Conservation (phyloP, 2,113 vertebrate genomes). For the Anas platyrhynchos region DNA sequence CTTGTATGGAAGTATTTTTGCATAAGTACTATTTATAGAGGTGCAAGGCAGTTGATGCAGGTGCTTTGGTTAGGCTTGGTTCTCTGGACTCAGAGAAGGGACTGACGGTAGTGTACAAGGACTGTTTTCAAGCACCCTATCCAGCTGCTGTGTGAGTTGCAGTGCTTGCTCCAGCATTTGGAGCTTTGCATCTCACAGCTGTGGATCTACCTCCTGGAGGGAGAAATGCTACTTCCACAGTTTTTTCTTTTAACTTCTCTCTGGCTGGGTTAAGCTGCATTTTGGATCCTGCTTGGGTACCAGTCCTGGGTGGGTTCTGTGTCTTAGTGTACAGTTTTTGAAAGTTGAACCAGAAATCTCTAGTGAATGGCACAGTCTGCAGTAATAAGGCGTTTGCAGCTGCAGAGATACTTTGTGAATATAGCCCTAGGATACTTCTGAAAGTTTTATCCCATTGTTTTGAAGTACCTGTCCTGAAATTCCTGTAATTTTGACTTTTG, state of each 20-base stretch:
- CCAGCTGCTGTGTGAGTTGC: background rate
- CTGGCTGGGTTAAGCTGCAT: background rate
- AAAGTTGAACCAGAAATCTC: background rate
- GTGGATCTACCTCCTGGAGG: background rate
- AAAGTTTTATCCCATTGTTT: constrained; percentile 5
- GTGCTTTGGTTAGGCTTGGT: background rate
- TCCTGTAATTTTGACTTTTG: background rate
- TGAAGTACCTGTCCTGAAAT: background rate
- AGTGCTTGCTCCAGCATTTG: background rate
- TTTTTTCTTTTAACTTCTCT: background rate
- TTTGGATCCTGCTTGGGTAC: background rate
- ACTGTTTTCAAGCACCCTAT: fast-evolving
- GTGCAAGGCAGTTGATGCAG: background rate
- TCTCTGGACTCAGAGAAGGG: background rate
- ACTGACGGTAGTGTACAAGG: background rate
- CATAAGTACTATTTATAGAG: background rate
- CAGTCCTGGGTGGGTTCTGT: background rate
- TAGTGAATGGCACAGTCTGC: background rate
- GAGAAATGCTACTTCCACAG: background rate
- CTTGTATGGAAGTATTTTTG: background rate
- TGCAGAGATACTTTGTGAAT: background rate
- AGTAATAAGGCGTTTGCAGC: background rate
- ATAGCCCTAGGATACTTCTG: background rate
- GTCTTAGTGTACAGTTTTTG: background rate
- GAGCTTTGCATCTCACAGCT: background rate